Evolutionary conservation across 2,113 vertebrate genomes (phyloP).

Genomic region (Lanius ludovicianus): DNA sequence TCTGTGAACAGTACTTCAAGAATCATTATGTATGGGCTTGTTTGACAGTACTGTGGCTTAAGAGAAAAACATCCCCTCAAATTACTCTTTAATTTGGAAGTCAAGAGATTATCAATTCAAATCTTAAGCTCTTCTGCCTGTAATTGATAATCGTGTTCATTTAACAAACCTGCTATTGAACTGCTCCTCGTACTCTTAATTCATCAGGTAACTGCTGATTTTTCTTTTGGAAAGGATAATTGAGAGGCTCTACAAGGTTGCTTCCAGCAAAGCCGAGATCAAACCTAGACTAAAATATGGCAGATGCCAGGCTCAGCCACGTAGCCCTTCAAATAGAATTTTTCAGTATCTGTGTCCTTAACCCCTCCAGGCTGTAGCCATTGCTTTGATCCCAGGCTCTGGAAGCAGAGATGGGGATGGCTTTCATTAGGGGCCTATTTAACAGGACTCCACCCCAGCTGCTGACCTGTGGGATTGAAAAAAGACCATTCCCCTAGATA

Average conservation of each 20-base stretch:
- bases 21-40: background rate
- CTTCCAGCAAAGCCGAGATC: conserved; percentile 14
- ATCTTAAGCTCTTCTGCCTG: conserved; percentile 28
- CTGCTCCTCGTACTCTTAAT: background rate
- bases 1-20: conserved; percentile 7
- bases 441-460: background rate
- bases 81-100: conserved; percentile 55
- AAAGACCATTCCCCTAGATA: background rate
- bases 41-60: conserved; percentile 32
- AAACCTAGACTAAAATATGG: background rate
- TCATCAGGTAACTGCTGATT: conserved; percentile 45
- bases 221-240: conserved; percentile 15
- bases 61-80: conserved; percentile 46
- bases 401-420: background rate
- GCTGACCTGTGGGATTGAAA: background rate
- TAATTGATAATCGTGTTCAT: conserved; percentile 31
- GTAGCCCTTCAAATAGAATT: background rate
- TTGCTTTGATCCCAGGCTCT: background rate
- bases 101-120: conserved; percentile 52
- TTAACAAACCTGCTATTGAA: conserved; percentile 39
- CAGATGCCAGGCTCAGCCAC: background rate
- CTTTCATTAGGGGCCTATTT: background rate
- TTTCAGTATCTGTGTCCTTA: background rate
- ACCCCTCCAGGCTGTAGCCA: background rate
- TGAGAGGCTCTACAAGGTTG: background rate